These are phyloP conservation scores for Alcis repandata DNA, from an alignment of 2,888 invertebrate species.

Conservation along the genomic window DNA sequence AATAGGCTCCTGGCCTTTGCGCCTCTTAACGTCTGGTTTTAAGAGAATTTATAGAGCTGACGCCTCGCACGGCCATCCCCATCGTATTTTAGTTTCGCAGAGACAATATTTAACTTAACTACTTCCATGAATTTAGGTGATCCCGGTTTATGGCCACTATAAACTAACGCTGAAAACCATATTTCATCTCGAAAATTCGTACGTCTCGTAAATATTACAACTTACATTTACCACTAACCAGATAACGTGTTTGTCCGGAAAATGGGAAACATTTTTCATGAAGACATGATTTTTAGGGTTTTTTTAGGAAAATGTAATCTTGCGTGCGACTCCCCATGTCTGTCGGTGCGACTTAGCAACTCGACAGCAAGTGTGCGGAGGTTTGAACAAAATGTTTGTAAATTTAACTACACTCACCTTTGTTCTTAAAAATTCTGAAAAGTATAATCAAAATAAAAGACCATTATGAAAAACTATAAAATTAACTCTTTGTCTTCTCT, in stretches of 20 bases:
- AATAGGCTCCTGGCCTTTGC: no score
- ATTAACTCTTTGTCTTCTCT: no score
- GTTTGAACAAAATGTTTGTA: no score
- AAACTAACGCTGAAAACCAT: slow-evolving; percentile 72
- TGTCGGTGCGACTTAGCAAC: no score
- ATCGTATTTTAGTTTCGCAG: slow-evolving; percentile 21
- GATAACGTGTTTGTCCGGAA: slow-evolving; percentile 50
- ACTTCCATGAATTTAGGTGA: slow-evolving; percentile 63
- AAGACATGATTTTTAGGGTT: slow-evolving; percentile 28
- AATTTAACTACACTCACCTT: no score
- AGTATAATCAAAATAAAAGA: no score
- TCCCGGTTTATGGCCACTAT: slow-evolving; percentile 63
- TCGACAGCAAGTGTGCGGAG: no score
- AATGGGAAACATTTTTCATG: slow-evolving; percentile 8
- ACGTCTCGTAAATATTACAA: slow-evolving; percentile 64
- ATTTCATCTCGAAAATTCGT: slow-evolving; percentile 68
- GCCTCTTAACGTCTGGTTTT: slow-evolving; percentile 1
- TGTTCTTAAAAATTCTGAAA: no score
- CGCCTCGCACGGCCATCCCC: slow-evolving; percentile 10
- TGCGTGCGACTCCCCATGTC: no score
- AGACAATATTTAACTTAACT: slow-evolving; percentile 57
- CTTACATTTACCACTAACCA: slow-evolving; percentile 58
- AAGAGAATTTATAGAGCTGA: slow-evolving; percentile 12
- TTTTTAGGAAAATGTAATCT: not conserved
- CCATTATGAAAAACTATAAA: no score